Base-by-base conservation (phyloP, 35 echinoderm and acorn worm species). In the Lytechinus pictus region DNA sequence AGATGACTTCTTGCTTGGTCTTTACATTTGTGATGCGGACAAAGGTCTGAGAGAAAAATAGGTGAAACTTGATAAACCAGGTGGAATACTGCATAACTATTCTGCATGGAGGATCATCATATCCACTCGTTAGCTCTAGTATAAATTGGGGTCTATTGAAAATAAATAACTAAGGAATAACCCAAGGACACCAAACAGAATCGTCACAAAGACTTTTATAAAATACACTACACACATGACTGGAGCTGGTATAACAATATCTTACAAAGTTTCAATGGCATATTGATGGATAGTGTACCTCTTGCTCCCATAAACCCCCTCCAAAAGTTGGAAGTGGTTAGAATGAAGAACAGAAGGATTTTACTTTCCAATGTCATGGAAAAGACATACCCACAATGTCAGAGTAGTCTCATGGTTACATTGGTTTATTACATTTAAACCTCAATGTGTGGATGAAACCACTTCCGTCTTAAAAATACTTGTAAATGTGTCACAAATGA, bases 1-100 rank as follows among this genome's bases (percentile, higher is more conserved):
- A 99, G 86, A 97, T 97, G 57, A 99, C 97, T 66, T 99, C 98
- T 55, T 99, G 98, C 4, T 94, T 96, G 12, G 95, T 97, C 97
- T 99, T 97, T 9, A 91, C n/a, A 91, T 99, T 99, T 57, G 94
- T 90, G 55, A 99, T 58, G 52, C 97, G 98, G 27, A 99, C 96
- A 95, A 99, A 99, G 0, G 98, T 96, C 98, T 99, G 97, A 44
- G 1, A 66, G 54, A 56, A 53, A 52, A 94, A 60, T 51, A 71
- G 66, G 21, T 79, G 66, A 24, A 4, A 79, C 66, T 79, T 79
- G 12, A 79, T 79, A 79, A 79, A 24, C 19, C 19, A 79, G 21
- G 19, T 24, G 21, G n/a, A n/a, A 79, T 79, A 9, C 0, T 58
- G 21, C 16, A 79, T 16, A 6, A 16, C n/a, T n/a, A 44, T 44